Evolutionary conservation across 2,888 invertebrate species (phyloP).

Genomic region (Antheraea assamensis): DNA sequence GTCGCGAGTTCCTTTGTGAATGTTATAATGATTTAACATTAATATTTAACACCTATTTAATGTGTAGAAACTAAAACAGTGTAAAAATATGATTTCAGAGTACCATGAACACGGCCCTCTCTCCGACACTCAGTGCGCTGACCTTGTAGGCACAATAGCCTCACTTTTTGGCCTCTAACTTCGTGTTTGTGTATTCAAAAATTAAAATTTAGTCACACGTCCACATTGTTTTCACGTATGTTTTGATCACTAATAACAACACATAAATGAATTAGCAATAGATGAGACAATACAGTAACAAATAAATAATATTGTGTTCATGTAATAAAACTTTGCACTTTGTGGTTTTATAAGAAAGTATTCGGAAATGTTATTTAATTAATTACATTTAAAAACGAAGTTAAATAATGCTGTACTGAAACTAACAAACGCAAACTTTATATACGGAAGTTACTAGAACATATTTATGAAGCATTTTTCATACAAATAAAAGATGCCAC

Average conservation of each 20-base stretch:
- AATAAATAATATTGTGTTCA: background rate
- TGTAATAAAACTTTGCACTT: background rate
- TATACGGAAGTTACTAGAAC: background rate
- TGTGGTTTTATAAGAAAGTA: background rate
- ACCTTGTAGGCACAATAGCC: slow-evolving; percentile 71
- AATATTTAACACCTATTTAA: slow-evolving; percentile 19
- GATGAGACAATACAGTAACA: background rate
- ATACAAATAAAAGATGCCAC: background rate
- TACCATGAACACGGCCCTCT: slow-evolving; percentile 48
- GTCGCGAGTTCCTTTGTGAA: background rate
- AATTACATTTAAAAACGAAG: slow-evolving; percentile 15
- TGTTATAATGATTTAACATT: background rate
- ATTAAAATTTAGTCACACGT: slow-evolving; percentile 38
- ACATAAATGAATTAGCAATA: background rate
- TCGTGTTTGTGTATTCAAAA: slow-evolving; percentile 32
- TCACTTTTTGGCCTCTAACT: slow-evolving; percentile 42
- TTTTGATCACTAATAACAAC: slow-evolving; percentile 30
- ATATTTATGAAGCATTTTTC: background rate
- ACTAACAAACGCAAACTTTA: background rate
- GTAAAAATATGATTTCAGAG: slow-evolving; percentile 62
- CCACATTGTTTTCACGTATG: slow-evolving; percentile 18
- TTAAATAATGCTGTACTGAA: slow-evolving; percentile 16
- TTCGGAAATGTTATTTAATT: background rate
- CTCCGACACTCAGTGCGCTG: slow-evolving; percentile 58
- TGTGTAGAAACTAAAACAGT: slow-evolving; percentile 39